Evolutionary conservation across 2,797 vertebrate species (phyloP).

Genomic region (Epinephelus malabaricus): DNA sequence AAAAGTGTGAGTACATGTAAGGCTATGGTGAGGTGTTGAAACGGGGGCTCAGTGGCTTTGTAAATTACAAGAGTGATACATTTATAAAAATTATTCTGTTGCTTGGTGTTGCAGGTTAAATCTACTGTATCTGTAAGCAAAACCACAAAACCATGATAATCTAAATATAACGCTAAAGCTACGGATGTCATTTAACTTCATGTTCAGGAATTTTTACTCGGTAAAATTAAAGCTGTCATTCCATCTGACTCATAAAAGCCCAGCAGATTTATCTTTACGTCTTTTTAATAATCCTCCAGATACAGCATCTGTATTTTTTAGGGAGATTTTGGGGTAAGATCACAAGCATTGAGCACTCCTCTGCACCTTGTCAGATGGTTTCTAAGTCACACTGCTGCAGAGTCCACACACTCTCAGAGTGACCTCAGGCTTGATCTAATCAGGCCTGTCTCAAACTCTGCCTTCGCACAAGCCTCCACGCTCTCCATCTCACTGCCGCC

Average conservation of each 20-base stretch:
- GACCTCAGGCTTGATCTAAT: conserved; percentile 54
- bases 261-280: neutral
- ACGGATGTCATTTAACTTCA: neutral
- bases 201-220: too few species aligned
- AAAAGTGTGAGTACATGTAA: neutral
- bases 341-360: neutral
- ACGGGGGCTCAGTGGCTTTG: neutral
- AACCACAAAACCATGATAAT: neutral
- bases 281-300: neutral
- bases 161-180: too few species aligned
- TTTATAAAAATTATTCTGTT: neutral
- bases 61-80: neutral
- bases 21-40: neutral
- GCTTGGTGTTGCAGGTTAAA: neutral
- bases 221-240: neutral
- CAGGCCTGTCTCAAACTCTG: conserved; percentile 30
- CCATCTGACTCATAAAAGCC: neutral
- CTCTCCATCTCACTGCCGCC: conserved; percentile 10
- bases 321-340: neutral
- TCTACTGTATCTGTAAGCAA: neutral
- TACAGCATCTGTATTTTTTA: neutral
- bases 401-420: conserved; percentile 5
- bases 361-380: conserved; percentile 1
- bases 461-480: conserved; percentile 36
- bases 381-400: neutral